Evolutionary conservation across 2,797 vertebrate species (phyloP).

Genomic region (Propithecus perrieri): DNA sequence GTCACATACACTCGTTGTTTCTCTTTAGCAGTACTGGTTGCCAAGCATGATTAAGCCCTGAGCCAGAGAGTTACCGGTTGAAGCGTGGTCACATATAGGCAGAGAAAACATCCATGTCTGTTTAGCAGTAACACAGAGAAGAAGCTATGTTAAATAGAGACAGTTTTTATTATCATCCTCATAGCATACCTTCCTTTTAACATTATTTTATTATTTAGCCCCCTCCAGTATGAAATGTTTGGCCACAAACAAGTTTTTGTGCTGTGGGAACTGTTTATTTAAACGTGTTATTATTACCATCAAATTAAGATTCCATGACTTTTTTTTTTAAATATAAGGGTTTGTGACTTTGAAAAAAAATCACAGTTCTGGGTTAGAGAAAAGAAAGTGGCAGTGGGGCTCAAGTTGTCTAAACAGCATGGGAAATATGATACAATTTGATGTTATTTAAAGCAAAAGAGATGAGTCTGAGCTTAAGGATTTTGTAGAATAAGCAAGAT

Average conservation of each 20-base stretch:
- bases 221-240: neutral
- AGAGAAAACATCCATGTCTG: neutral
- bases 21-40: neutral
- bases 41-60: neutral
- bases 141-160: neutral
- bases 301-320: neutral
- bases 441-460: slow-evolving; percentile 31
- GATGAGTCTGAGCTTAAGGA: neutral
- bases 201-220: neutral
- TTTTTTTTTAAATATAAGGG: neutral
- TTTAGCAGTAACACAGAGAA: neutral
- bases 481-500: neutral
- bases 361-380: neutral
- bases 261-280: slow-evolving; percentile 4
- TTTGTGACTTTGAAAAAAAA: slow-evolving; percentile 22
- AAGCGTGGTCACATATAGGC: neutral
- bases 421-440: neutral
- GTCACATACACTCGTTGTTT: neutral
- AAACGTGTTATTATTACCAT: neutral
- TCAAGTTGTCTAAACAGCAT: neutral
- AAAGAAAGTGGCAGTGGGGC: neutral
- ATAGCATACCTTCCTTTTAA: neutral
- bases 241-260: neutral
- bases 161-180: neutral
- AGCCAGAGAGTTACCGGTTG: neutral